Evolutionary conservation across 2,113 vertebrate species (phyloP).

Genomic region (Barbus barbus): DNA sequence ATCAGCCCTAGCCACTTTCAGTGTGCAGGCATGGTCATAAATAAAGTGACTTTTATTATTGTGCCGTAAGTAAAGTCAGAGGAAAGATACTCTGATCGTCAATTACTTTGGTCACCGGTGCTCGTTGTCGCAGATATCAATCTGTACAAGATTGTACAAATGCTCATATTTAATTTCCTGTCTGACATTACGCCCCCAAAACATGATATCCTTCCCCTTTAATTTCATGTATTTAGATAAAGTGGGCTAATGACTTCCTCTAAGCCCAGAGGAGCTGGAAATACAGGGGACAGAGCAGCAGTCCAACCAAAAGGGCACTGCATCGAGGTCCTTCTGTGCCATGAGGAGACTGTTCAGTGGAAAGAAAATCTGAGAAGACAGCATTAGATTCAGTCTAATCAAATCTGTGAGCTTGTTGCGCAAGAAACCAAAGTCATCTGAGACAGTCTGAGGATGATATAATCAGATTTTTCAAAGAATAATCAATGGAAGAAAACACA

Average conservation of each 20-base stretch:
- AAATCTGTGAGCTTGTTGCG: slow-evolving; percentile 29
- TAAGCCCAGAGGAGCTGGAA: slow-evolving; percentile 12
- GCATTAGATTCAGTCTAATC: slow-evolving; percentile 42
- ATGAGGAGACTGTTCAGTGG: not conserved
- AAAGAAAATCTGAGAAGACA: slow-evolving; percentile 10
- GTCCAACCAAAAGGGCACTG: slow-evolving; percentile 14
- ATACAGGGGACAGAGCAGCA: slow-evolving; percentile 7
- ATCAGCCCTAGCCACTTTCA: slow-evolving; percentile 16
- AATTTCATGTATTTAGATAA: slow-evolving; percentile 40
- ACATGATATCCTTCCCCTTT: slow-evolving; percentile 35
- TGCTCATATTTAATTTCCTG: slow-evolving; percentile 35
- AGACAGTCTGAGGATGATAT: slow-evolving; percentile 24
- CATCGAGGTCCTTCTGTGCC: slow-evolving; percentile 20
- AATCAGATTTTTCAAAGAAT: slow-evolving; percentile 9
- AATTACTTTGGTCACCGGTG: not conserved
- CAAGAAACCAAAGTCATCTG: slow-evolving; percentile 25
- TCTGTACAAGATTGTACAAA: slow-evolving; percentile 2
- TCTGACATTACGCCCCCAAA: slow-evolving; percentile 10
- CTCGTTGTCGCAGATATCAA: not conserved
- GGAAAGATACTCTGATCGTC: not conserved
- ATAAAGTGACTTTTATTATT: slow-evolving; percentile 29
- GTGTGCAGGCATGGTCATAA: slow-evolving; percentile 13
- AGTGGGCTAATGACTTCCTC: slow-evolving; percentile 45
- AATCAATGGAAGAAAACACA: slow-evolving; percentile 20
- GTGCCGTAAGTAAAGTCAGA: slow-evolving; percentile 27